These are phyloP conservation scores for Blera fallax DNA, from an alignment of 2,888 invertebrate species.

Conservation along the genomic window DNA sequence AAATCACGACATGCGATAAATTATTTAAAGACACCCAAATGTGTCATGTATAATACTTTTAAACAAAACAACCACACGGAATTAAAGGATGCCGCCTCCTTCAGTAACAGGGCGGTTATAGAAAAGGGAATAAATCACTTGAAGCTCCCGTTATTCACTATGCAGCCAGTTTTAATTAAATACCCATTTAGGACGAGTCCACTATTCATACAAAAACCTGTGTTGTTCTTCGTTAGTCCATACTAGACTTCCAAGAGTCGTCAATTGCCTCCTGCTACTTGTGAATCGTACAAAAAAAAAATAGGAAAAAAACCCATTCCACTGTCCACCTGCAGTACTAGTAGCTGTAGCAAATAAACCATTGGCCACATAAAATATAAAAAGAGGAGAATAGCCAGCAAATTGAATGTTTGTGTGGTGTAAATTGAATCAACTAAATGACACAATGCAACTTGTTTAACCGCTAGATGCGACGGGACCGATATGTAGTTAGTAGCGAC, in stretches of 20 bases:
- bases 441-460: constrained; percentile 49
- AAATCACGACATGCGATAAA: constrained; percentile 23
- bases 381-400: not conserved
- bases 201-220: not conserved
- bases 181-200: constrained; percentile 24
- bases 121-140: constrained; percentile 15
- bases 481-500: not conserved
- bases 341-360: not conserved
- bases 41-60: not conserved
- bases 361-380: not conserved
- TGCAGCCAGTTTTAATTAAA: constrained; percentile 42
- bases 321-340: constrained; percentile 15
- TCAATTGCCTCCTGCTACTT: constrained; percentile 11
- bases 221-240: not conserved
- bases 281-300: not conserved
- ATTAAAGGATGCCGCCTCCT: not conserved
- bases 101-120: not conserved
- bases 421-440: constrained; percentile 56
- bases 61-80: not conserved
- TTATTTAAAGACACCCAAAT: constrained; percentile 15
- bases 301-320: not conserved
- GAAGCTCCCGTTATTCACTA: not conserved
- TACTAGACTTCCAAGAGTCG: not conserved
- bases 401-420: constrained; percentile 49
- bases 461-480: not conserved